phyloP scores from a whole-genome alignment of 2,888 invertebrate species.

The Drosophila crucigera region DNA sequence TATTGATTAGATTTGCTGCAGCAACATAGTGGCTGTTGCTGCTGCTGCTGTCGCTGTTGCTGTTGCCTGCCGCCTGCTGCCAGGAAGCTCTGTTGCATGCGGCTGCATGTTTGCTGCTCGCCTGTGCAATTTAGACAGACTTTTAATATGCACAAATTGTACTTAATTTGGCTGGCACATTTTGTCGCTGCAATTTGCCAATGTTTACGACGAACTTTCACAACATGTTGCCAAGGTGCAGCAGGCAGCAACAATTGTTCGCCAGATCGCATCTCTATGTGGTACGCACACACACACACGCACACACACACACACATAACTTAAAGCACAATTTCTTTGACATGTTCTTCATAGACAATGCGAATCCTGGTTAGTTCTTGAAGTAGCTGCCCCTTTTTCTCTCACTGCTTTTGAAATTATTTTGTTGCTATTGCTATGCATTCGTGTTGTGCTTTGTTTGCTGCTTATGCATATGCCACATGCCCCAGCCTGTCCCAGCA shows the following conservation, averaged over 20 bases:
- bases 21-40: conserved; percentile 14
- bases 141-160: conserved; percentile 80
- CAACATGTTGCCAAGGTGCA: conserved; percentile 69
- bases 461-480: conserved; percentile 73
- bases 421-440: conserved; percentile 35
- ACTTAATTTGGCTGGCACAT: conserved; percentile 76
- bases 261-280: neutral
- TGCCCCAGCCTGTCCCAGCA: conserved; percentile 38
- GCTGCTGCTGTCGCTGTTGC: neutral
- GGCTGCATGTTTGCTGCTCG: conserved; percentile 40
- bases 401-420: conserved; percentile 10
- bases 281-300: neutral
- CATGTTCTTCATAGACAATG: neutral
- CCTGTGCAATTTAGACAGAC: conserved; percentile 72
- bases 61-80: conserved; percentile 12
- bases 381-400: conserved; percentile 11
- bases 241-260: conserved; percentile 44
- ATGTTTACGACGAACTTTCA: conserved; percentile 62
- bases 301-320: neutral
- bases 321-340: neutral
- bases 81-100: conserved; percentile 71
- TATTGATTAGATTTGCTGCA: conserved; percentile 72
- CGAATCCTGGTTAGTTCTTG: neutral
- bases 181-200: conserved; percentile 76
- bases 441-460: conserved; percentile 57